phyloP scores from a whole-genome alignment of 2,113 vertebrate genomes.

The Ctenomys sociabilis region DNA sequence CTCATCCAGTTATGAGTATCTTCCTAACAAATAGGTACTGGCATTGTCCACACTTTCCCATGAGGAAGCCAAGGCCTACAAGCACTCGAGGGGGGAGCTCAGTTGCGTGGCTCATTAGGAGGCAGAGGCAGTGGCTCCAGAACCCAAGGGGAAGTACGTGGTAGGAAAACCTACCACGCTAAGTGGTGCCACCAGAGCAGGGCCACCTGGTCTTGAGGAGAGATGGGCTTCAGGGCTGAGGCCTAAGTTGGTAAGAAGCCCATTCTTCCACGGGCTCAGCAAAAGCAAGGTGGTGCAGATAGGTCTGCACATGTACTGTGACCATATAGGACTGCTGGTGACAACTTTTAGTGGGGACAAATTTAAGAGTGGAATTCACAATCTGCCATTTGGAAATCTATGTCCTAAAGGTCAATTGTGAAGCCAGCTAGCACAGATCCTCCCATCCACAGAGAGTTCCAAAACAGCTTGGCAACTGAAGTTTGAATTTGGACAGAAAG shows the following conservation, averaged over 20 bases:
- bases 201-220: not conserved
- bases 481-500: not conserved
- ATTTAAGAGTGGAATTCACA: not conserved
- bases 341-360: not conserved
- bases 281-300: not conserved
- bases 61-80: not conserved
- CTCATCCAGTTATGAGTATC: not conserved
- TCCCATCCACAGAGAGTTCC: not conserved
- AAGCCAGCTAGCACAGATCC: not conserved
- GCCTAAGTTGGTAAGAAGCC: not conserved
- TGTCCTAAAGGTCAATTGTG: not conserved
- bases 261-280: not conserved
- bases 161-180: not conserved
- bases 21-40: not conserved
- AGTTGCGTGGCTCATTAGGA: not conserved
- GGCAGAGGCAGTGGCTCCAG: not conserved
- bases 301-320: not conserved
- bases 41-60: not conserved
- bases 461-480: not conserved
- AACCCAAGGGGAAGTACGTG: not conserved
- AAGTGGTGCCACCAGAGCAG: not conserved
- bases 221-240: not conserved
- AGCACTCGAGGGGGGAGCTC: not conserved
- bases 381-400: not conserved
- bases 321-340: not conserved